Base-by-base conservation (phyloP, 2,888 invertebrate genomes). In the Deroplatys truncata region DNA sequence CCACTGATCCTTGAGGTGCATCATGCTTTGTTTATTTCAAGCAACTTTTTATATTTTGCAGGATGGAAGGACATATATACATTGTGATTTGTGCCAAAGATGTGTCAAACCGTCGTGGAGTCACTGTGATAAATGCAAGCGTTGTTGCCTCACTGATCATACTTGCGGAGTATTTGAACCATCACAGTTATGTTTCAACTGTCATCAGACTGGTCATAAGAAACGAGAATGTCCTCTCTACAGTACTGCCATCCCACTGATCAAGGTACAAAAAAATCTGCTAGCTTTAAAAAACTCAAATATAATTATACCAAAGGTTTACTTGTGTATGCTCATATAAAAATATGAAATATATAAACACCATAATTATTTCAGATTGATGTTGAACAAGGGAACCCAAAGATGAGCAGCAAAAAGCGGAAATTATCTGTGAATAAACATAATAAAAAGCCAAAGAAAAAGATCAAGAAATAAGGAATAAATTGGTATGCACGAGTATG, bases 91-190 rank as follows among this genome's bases (percentile, higher is more conserved):
- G 13, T 97, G 97, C 92, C 92, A 94, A 29, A 93, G 95, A 86
- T 98, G 98, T 93, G 98, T 98, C 0, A 98, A 98, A 93, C 96
- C 97, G 0, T 96, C 96, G 0, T 98, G 97, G 95, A 93, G 94
- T 56, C 98, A 98, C 93, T 98, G 98, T 92, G 92, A 93, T 1
- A 93, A 92, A 10, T 98, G 98, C 93, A 93, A 94, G 0, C 94
- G 96, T 90, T 98, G 98, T 92, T 94, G 94, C 28, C 93, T 93
- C 88, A 91, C 93, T 49, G 93, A 94, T 43, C 96, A 96, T 92
- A 93, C 92, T 29, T 96, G 96, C 91, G 92, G 92, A 3, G 92
- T 94, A n/a, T 90, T 91, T 84, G 29, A 72, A n/a, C 89, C 90
- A n/a, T 89, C 90, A n/a, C 49, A 86, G 7, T 31, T 56, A 9